Evolutionary conservation across 2,113 vertebrate genomes (phyloP), one percentile per base, ranked within the genome.

Genomic region (Seriola rivoliana): DNA sequence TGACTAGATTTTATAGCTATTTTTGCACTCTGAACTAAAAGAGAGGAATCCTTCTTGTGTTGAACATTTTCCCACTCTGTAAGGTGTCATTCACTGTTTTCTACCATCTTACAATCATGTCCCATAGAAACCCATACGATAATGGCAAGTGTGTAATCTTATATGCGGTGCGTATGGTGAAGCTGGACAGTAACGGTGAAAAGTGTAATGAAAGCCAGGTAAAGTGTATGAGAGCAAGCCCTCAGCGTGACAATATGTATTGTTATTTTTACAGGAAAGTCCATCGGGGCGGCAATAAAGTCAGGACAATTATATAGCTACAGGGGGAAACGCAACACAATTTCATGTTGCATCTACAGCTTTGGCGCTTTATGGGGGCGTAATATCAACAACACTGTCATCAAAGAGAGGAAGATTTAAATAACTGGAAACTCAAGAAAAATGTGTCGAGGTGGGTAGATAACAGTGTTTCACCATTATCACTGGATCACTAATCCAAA

Each of bases 251-350:
- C 83, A 81, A 71, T 75, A 81, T 17, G 55, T 71, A 88, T 72
- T 23, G 77, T 85, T 85, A 82, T 80, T 69, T 75, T 77, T 70
- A 48, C 79, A 19, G 52, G 59, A 65, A 55, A 77, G 75, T 83
- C 87, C 63, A 69, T 76, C 10, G 75, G 70, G 80, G 52, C 70
- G 48, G 84, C 80, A 80, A 84, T 88, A 85, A 86, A 83, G 73
- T 84, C 83, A 70, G 73, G 63, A 68, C 81, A 81, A 84, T 90
- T 83, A 88, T 82, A 82, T 71, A 32, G 85, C 87, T 89, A 46
- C 74, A 60, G 70, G 72, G 84, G 44, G 21, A 73, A 78, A 82
- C 42, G 50, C 67, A 67, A 32, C 78, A 38, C 57, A 55, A 85
- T 86, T 84, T 77, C 73, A 85, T 76, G 76, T 87, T 74, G 75